phyloP scores from a whole-genome alignment of 2,113 vertebrate species.

The Proteles cristata region DNA sequence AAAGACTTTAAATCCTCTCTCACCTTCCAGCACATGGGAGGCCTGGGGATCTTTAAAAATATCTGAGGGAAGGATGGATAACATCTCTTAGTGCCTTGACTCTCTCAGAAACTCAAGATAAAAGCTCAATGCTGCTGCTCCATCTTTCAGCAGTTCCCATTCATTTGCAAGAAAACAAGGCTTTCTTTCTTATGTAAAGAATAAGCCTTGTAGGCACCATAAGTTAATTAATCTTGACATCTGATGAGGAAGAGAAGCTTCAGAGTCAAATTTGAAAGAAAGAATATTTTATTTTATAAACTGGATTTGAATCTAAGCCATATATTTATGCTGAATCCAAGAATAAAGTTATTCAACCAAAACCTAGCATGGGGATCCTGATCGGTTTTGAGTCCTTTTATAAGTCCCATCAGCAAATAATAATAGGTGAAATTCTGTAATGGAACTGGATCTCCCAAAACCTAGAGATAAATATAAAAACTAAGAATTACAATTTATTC shows the following conservation, averaged over 20 bases:
- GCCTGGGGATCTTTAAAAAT: conserved; percentile 64
- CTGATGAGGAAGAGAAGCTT: background rate
- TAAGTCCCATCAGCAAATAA: background rate
- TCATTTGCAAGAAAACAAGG: conserved; percentile 76
- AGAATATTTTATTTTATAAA: conserved; percentile 23
- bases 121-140: conserved; percentile 59
- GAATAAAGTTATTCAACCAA: background rate
- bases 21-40: conserved; percentile 77
- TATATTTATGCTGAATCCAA: background rate
- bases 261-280: conserved; percentile 44
- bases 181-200: conserved; percentile 78
- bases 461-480: conserved; percentile 25
- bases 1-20: conserved; percentile 74
- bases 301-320: conserved; percentile 39
- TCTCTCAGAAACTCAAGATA: conserved; percentile 75
- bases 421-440: background rate
- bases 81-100: conserved; percentile 68
- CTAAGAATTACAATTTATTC: conserved; percentile 1
- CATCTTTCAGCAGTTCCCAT: conserved; percentile 73
- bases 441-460: background rate
- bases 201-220: conserved; percentile 49
- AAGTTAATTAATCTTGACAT: conserved; percentile 43
- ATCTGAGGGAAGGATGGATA: conserved; percentile 70
- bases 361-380: background rate
- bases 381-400: conserved; percentile 30